phyloP scores from a whole-genome alignment of 2,797 vertebrate species.

The Lepus oiostolus region DNA sequence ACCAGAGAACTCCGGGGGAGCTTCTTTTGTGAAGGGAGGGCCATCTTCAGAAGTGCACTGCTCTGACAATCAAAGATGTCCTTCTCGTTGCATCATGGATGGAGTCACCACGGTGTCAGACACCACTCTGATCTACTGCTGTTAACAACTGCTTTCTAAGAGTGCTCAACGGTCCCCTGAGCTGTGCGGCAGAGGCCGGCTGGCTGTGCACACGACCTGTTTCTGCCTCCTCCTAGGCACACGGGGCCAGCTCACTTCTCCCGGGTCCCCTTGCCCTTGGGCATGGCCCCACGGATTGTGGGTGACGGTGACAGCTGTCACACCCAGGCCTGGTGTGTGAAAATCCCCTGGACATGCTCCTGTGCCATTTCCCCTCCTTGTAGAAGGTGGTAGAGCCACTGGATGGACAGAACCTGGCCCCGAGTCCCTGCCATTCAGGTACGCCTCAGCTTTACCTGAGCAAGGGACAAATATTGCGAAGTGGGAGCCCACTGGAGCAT shows the following conservation, averaged over 20 bases:
- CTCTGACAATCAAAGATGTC: constrained; percentile 47
- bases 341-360: neutral
- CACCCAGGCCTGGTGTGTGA: neutral
- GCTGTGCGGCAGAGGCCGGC: too few relatives aligned
- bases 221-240: neutral
- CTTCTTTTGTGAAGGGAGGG: constrained; percentile 29
- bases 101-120: neutral
- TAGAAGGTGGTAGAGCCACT: neutral
- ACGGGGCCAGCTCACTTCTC: neutral
- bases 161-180: neutral
- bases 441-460: neutral
- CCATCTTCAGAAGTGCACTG: constrained; percentile 4
- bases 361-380: neutral
- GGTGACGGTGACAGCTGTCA: neutral
- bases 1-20: neutral
- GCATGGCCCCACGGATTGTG: neutral
- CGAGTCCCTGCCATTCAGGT: neutral
- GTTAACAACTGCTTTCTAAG: neutral
- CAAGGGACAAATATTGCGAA: neutral
- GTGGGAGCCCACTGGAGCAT: neutral
- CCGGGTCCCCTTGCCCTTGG: neutral
- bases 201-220: neutral
- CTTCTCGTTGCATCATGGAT: neutral
- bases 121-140: neutral
- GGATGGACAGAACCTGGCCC: neutral